Percentiles rank a stretch among this genome's conserved stretches.
Conservation (phyloP, 2,888 invertebrate genomes). For the Baccha elongata region DNA sequence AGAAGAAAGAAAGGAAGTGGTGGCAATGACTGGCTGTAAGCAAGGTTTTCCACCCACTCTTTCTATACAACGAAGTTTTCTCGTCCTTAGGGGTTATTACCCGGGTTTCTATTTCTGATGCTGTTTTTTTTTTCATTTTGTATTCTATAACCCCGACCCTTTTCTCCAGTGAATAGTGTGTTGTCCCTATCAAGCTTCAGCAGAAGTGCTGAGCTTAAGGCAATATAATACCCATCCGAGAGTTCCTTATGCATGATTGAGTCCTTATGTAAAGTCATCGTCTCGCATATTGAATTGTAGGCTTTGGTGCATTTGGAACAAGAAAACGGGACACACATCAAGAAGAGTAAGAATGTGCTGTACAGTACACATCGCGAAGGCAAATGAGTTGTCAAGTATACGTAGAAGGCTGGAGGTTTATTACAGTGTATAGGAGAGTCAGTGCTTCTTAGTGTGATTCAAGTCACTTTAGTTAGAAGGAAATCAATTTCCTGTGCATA, state of each 20-base stretch:
- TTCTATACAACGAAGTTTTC: conserved; percentile 39
- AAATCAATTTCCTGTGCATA: conserved; percentile 68
- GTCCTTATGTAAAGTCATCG: conserved; percentile 62
- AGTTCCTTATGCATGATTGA: conserved; percentile 69
- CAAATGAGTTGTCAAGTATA: conserved; percentile 61
- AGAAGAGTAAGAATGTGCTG: conserved; percentile 3
- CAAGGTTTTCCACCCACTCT: conserved; percentile 4
- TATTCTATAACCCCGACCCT: conserved; percentile 1
- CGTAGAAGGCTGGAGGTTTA: no score
- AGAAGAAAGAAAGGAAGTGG: not conserved
- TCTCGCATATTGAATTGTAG: conserved; percentile 57
- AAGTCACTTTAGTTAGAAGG: conserved; percentile 50
- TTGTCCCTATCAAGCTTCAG: conserved; percentile 53
- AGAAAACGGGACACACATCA: conserved; percentile 15
- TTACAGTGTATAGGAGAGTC: no score
- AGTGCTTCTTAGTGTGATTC: conserved; percentile 35
- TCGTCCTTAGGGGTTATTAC: conserved; percentile 64
- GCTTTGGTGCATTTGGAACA: conserved; percentile 31
- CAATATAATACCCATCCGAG: conserved; percentile 65
- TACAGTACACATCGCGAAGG: conserved; percentile 49
- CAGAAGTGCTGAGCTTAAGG: conserved; percentile 70
- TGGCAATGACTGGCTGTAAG: conserved; percentile 23
- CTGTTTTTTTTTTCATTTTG: no score
- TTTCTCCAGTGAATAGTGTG: conserved; percentile 11
- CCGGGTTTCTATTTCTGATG: conserved; percentile 57